A percentile compares a stretch with the other conserved stretches of the same genome.
Evolutionary conservation across 2,797 vertebrate species (phyloP).

Genomic region (Syngnathus rostellatus): DNA sequence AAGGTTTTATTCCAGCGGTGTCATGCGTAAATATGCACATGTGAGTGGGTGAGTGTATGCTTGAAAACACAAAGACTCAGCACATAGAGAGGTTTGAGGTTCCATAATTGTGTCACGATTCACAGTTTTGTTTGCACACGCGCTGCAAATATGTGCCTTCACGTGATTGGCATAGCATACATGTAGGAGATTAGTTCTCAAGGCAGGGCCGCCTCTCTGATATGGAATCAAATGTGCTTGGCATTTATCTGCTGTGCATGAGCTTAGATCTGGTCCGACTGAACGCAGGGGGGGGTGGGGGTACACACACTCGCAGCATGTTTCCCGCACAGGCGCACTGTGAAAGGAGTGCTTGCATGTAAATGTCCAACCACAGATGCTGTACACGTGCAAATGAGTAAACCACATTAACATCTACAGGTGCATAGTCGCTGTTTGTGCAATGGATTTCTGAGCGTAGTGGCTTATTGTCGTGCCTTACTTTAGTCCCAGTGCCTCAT

Average conservation of each 20-base stretch:
- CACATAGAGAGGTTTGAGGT: constrained; percentile 11
- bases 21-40: constrained; percentile 23
- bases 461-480: not conserved
- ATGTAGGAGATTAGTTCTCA: constrained; percentile 47
- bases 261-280: constrained; percentile 41
- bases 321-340: constrained; percentile 12
- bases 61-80: constrained; percentile 7
- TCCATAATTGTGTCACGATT: constrained; percentile 22
- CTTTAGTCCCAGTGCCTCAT: not conserved
- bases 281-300: constrained; percentile 14
- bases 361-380: constrained; percentile 21
- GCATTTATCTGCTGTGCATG: constrained; percentile 48
- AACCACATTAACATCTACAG: not conserved
- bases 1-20: constrained; percentile 44
- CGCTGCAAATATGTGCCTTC: constrained; percentile 13
- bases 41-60: constrained; percentile 8
- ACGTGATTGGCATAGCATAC: constrained; percentile 17
- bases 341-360: constrained; percentile 17
- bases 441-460: not conserved
- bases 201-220: constrained; percentile 44
- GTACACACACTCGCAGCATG: constrained; percentile 20
- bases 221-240: constrained; percentile 45
- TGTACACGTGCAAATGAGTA: not conserved
- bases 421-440: not conserved
- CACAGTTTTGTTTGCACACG: constrained; percentile 30